Percentiles rank a stretch among this genome's conserved stretches.
phyloP scores from a whole-genome alignment of 2,888 invertebrate species.

The Ormyrus pomaceus region DNA sequence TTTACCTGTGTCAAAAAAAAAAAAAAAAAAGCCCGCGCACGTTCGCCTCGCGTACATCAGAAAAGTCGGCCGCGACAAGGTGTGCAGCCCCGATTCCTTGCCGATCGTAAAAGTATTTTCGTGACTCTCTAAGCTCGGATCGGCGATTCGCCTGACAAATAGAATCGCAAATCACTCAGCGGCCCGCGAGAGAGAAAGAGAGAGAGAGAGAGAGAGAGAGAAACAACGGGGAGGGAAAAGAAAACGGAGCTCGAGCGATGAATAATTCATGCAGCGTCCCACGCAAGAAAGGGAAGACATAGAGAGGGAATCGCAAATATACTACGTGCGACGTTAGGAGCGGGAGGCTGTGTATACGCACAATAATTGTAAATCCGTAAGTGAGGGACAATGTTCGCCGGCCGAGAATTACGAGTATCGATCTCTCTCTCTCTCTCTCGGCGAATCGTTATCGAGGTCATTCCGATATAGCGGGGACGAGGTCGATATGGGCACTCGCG shows the following conservation, averaged over 20 bases:
- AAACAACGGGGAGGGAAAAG: not conserved
- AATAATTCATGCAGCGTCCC: constrained; percentile 53
- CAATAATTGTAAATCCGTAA: constrained; percentile 53
- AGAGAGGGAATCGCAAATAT: constrained; percentile 13
- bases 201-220: not conserved
- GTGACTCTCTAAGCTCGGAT: constrained; percentile 10
- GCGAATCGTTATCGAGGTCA: constrained; percentile 64
- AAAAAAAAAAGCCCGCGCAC: no score
- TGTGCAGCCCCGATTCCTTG: not conserved
- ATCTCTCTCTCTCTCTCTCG: constrained; percentile 43
- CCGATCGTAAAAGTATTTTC: constrained; percentile 44
- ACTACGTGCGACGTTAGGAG: constrained; percentile 7
- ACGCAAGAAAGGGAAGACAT: constrained; percentile 13
- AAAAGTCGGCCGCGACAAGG: constrained; percentile 18
- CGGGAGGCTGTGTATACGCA: not conserved
- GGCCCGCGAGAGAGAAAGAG: not conserved
- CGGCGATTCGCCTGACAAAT: constrained; percentile 59
- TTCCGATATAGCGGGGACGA: constrained; percentile 57
- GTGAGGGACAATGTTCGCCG: constrained; percentile 53
- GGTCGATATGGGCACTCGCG: constrained; percentile 46
- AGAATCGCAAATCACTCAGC: constrained; percentile 60
- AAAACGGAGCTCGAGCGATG: constrained; percentile 30
- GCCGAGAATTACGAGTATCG: constrained; percentile 62
- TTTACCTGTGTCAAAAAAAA: no score
- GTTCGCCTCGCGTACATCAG: not conserved